Base-by-base conservation (phyloP, 2,113 vertebrate species). In the Scomber colias region DNA sequence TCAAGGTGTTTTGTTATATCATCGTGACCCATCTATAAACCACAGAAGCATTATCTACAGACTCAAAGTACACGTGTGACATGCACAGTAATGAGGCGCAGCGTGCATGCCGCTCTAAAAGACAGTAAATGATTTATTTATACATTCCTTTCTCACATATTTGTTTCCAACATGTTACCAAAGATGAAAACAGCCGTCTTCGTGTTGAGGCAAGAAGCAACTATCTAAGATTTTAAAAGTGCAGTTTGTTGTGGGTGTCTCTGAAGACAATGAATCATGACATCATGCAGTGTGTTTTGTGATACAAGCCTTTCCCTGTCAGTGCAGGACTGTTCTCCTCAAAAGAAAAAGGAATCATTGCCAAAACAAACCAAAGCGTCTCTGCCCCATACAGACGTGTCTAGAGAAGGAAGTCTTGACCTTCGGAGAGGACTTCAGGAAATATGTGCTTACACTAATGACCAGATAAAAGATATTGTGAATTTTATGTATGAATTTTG, bases 121-220 rank as follows among this genome's bases (percentile, higher is more conserved):
- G 77, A 84, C 80, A 59, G 82, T 90, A 86, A 90, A 88, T 90
- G 75, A 91, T 93, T 93, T 93, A 93, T 94, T 92, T 92, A 90
- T 89, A 70, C 82, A 54, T 92, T 88, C 72, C 83, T 88, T 85
- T 89, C 71, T 82, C 83, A 84, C 90, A 83, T 86, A 88, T 93
- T 94, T 91, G 82, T 91, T 92, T 86, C 79, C 74, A 72, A 69
- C 69, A 60, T 84, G 86, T 88, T 89, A 75, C 81, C 78, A 77
- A 86, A 85, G 88, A 93, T 92, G 81, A 93, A 91, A 92, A 90
- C 81, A 27, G 79, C 83, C 73, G 79, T 75, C 84, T 90, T 83
- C 70, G 62, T 84, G 81, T 85, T 60, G 81, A 87, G 85, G 87
- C 86, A 86, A 71, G 75, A 68, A 67, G 84, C 65, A 64, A 75